These are phyloP conservation scores for Antheraea yamamai DNA, from an alignment of 2,888 invertebrate species.

Conservation along the genomic window DNA sequence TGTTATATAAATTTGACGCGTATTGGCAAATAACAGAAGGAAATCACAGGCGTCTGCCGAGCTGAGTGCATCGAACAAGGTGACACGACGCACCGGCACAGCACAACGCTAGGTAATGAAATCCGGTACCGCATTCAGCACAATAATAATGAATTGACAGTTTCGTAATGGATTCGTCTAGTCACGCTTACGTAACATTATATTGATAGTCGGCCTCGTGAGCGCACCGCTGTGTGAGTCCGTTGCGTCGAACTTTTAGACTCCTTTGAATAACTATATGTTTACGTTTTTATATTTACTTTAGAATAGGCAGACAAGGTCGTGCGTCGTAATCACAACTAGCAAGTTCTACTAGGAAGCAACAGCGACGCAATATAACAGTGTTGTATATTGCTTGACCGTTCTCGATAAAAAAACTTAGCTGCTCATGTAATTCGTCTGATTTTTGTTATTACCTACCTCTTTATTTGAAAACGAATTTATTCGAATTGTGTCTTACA, in stretches of 20 bases:
- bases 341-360: neutral
- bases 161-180: neutral
- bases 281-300: neutral
- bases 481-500: too few relatives aligned
- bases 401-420: neutral
- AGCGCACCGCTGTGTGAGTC: neutral
- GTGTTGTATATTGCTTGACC: neutral
- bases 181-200: slow-evolving; percentile 2
- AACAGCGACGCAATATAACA: neutral
- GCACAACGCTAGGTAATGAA: neutral
- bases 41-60: neutral
- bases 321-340: neutral
- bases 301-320: neutral
- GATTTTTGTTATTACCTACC: neutral
- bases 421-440: neutral
- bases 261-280: neutral
- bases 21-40: neutral
- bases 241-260: neutral
- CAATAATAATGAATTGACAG: slow-evolving; percentile 6
- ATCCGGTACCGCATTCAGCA: neutral
- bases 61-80: neutral
- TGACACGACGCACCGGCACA: neutral
- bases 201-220: neutral
- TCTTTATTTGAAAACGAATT: neutral
- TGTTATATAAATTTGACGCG: too few relatives aligned